Conservation (phyloP, 2,113 vertebrate species). For the Camelus dromedarius region DNA sequence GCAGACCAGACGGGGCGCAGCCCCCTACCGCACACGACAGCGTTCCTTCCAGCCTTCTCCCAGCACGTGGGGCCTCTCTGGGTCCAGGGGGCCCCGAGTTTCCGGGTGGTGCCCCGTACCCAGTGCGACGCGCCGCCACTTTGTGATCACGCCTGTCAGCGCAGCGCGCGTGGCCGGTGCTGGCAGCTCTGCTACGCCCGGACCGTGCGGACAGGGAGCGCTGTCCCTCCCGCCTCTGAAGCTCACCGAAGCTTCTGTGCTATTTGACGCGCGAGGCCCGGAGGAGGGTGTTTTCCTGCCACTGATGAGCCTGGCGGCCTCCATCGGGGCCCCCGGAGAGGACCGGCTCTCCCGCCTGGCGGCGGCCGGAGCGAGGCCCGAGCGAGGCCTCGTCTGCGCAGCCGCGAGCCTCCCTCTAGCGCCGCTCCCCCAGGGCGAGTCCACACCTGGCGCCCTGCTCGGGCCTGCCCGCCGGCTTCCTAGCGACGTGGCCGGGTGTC, state of each 20-base stretch:
- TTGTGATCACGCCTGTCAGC: background rate
- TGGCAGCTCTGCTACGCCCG: background rate
- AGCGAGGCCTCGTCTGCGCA: background rate
- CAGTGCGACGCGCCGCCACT: background rate
- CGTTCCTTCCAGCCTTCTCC: background rate
- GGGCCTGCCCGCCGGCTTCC: background rate
- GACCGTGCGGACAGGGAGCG: too few species aligned
- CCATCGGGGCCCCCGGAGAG: background rate
- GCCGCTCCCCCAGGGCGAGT: too few species aligned
- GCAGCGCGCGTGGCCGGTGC: too few species aligned
- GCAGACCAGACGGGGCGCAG: background rate
- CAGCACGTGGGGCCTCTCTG: background rate
- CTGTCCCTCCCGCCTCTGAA: background rate
- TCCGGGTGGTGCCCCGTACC: background rate
- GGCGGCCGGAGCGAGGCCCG: fast-evolving
- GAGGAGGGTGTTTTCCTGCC: background rate
- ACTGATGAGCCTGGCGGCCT: background rate
- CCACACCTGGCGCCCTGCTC: too few species aligned
- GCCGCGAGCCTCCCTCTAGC: too few species aligned
- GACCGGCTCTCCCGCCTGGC: fast-evolving
- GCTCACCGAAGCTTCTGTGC: background rate
- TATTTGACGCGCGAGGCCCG: background rate
- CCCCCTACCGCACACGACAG: fast-evolving
- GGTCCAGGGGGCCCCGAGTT: background rate
- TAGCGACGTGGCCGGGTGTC: fast-evolving